A percentile compares a stretch with the other conserved stretches of the same genome.
Conservation (phyloP, 2,888 invertebrate species). For the Drosophila formosana region DNA sequence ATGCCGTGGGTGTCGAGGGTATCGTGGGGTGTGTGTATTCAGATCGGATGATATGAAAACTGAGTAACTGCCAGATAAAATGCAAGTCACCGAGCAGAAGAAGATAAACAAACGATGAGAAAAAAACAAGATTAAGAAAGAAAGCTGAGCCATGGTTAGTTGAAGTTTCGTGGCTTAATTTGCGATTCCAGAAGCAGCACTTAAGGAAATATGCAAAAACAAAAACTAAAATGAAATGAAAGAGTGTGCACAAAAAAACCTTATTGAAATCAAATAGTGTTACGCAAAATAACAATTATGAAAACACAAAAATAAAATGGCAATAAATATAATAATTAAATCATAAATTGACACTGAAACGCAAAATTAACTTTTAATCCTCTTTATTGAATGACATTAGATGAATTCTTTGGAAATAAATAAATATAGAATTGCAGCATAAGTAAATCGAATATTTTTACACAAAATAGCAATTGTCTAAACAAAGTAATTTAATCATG, state of each 20-base stretch:
- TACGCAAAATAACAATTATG: too few species aligned
- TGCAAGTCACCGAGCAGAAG: constrained; percentile 65
- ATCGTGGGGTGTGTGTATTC: constrained; percentile 3
- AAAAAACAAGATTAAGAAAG: not conserved
- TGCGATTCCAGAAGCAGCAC: not conserved
- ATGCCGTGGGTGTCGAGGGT: not conserved
- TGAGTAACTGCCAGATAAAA: constrained; percentile 52
- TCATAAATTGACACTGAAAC: too few species aligned
- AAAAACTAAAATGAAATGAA: not conserved
- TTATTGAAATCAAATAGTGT: too few species aligned
- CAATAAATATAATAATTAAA: not conserved
- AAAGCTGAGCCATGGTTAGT: constrained; percentile 2
- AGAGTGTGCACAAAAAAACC: not conserved
- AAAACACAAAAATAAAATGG: too few species aligned
- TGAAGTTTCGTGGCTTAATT: constrained; percentile 1
- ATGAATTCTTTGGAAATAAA: too few species aligned
- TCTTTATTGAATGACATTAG: too few species aligned
- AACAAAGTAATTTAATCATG: too few species aligned
- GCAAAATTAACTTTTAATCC: too few species aligned
- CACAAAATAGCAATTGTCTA: too few species aligned
- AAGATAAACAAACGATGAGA: not conserved
- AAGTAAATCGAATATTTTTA: too few species aligned
- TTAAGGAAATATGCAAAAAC: not conserved
- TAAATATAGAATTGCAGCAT: too few species aligned
- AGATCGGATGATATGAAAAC: constrained; percentile 32